Evolutionary conservation across 1,140 invertebrate genomes (phyloP).

Genomic region (Drosophila persimilis): DNA sequence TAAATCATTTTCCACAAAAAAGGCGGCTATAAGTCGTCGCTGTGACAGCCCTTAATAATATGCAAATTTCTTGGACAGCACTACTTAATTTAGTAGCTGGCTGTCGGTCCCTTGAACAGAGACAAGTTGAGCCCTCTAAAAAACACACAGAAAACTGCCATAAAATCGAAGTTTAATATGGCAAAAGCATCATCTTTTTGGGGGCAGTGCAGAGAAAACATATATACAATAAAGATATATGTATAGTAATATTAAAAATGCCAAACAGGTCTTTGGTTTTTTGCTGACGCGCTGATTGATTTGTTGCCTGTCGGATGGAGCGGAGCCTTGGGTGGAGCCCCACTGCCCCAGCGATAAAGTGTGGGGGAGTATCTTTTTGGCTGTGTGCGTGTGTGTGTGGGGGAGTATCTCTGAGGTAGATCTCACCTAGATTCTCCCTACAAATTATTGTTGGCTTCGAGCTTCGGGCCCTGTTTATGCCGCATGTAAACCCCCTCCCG

Average conservation of each 20-base stretch:
- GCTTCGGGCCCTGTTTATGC: constrained; percentile 23
- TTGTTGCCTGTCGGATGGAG: constrained; percentile 48
- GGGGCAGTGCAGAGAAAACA: constrained; percentile 4
- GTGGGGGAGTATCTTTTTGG: neutral
- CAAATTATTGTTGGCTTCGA: constrained; percentile 23
- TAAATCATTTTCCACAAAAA: constrained; percentile 17
- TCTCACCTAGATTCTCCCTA: constrained; percentile 39
- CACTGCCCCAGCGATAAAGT: constrained; percentile 18
- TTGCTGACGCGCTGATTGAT: constrained; percentile 59
- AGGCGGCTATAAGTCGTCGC: neutral
- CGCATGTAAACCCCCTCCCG: constrained; percentile 34
- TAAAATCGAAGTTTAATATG: constrained; percentile 14
- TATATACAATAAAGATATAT: too few species aligned
- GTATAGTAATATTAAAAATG: constrained; percentile 49
- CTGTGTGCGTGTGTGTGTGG: constrained; percentile 14
- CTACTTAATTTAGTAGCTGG: neutral
- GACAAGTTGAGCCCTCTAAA: neutral
- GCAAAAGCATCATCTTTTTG: constrained; percentile 15
- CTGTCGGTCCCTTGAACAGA: neutral
- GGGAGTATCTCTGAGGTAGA: constrained; percentile 6
- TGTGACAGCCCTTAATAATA: constrained; percentile 19
- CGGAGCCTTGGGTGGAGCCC: constrained; percentile 13
- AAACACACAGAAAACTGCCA: neutral
- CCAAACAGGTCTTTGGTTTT: constrained; percentile 46
- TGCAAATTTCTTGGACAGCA: constrained; percentile 10